phyloP scores from a whole-genome alignment of 2,797 vertebrate species.

The Dicrostonyx torquatus region DNA sequence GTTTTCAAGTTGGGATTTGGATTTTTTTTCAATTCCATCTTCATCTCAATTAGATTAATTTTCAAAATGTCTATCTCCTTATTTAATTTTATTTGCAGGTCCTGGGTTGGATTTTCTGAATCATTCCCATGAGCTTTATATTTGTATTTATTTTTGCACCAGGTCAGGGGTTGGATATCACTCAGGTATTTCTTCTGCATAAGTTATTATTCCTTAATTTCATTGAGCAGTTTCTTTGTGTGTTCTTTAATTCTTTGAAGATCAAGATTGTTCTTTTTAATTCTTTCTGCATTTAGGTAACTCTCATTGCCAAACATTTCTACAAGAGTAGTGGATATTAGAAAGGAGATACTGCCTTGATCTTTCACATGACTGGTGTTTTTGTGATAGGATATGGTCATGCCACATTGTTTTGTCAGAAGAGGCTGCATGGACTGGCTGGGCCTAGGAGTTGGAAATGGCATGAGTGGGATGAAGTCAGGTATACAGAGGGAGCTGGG shows the following conservation, averaged over 20 bases:
- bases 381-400: neutral
- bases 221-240: neutral
- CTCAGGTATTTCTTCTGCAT: neutral
- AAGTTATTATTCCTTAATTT: neutral
- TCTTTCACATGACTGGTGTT: neutral
- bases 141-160: neutral
- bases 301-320: neutral
- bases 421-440: neutral
- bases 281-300: neutral
- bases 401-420: neutral
- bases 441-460: neutral
- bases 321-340: neutral
- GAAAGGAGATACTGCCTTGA: neutral
- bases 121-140: neutral
- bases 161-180: neutral
- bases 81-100: neutral
- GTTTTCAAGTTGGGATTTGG: neutral
- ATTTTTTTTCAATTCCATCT: neutral
- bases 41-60: neutral
- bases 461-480: neutral
- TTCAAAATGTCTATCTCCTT: neutral
- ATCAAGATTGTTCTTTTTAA: neutral
- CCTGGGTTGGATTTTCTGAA: neutral
- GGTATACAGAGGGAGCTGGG: neutral
- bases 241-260: neutral